These are phyloP conservation scores for Theretra japonica DNA, from an alignment of 2,888 invertebrate genomes.

Conservation along the genomic window DNA sequence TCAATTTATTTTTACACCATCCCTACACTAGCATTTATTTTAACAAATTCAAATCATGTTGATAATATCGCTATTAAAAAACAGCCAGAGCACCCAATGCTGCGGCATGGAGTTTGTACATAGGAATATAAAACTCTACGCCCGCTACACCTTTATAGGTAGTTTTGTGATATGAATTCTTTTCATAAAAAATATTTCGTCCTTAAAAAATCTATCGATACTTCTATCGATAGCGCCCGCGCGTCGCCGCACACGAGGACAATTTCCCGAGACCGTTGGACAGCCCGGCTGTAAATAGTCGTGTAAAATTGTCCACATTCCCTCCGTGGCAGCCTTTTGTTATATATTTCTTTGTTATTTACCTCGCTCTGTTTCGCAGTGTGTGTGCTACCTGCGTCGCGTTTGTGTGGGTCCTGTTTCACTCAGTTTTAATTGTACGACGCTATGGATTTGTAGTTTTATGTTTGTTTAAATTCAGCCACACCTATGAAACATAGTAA, in stretches of 20 bases:
- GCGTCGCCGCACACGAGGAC: slow-evolving; percentile 54
- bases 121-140: too few relatives aligned
- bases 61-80: too few relatives aligned
- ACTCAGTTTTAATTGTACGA: slow-evolving; percentile 15
- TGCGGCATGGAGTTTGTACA: too few relatives aligned
- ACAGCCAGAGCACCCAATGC: too few relatives aligned
- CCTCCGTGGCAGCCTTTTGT: slow-evolving; percentile 77
- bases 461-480: not conserved
- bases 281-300: slow-evolving; percentile 84
- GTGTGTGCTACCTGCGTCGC: slow-evolving; percentile 10
- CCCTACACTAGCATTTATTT: too few relatives aligned
- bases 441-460: slow-evolving; percentile 34
- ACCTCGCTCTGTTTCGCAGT: slow-evolving; percentile 50
- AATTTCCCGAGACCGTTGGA: slow-evolving; percentile 83
- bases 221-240: slow-evolving; percentile 40
- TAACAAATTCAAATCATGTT: too few relatives aligned
- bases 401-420: slow-evolving; percentile 21
- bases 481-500: too few relatives aligned
- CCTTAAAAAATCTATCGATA: slow-evolving; percentile 33
- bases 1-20: too few relatives aligned
- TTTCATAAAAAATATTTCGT: too few relatives aligned
- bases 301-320: slow-evolving; percentile 85
- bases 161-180: too few relatives aligned
- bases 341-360: slow-evolving; percentile 84
- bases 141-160: too few relatives aligned